Evolutionary conservation across 1,140 invertebrate genomes (phyloP), one percentile per base, ranked within the genome.

Genomic region (Hypothenemus hampei): DNA sequence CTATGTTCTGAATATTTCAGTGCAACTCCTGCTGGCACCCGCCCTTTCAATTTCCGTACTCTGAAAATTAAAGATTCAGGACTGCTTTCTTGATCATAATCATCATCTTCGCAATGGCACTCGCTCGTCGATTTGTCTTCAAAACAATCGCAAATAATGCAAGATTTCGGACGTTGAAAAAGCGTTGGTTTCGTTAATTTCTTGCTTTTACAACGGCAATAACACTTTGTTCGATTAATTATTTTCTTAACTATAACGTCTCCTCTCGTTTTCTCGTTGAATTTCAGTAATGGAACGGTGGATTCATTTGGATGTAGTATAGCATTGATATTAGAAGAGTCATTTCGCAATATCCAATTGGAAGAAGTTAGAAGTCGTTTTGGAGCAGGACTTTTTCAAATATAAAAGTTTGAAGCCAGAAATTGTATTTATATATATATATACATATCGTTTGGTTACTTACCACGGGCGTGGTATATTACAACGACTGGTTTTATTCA

Each of bases 271-370:
- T 55, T 56, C 26, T 57, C 46, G 18, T 21, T 35, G 13, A 22
- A 29, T 56, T 51, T 55, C 23, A 57, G 22, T 21, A 36, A 21
- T 3, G 56, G 56, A 1, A 51, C 37, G 8, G 39, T 20, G 21
- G 36, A 19, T 8, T 45, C 21, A 15, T 58, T 48, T 15, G 60
- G 60, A 3, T 61, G 56, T 15, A 61, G 44, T 20, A 58, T 24
- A 4, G 51, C 45, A 23, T 45, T 55, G 11, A 61, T 31, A 16
- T 54, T 61, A 3, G 56, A 55, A 3, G 60, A 61, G 35, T 61
- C 60, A 15, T 61, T 61, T 29, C 60, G 45, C 11, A 36, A 47
- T n/a, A 21, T 31, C 60, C 60, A 61, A 22, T 46, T 58, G 0
- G n/a, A 21, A 16, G 54, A 49, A 22, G 39, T 49, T 15, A 60